These are phyloP conservation scores for chimpanzee (Pan troglodytes) DNA, from an alignment of 2,113 vertebrate genomes.

Conservation along the genomic window NHGRI_mPanTro3-v2.1_pri NC_072401.2:141190501-141191000, in stretches of 20 bases:
- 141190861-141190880: neutral
- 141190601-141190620: neutral
- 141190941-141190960: neutral
- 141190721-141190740: neutral
- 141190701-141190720: neutral
- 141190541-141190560: neutral
- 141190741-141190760: neutral
- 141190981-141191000: neutral
- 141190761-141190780: neutral
- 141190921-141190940: too few species aligned
- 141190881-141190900: neutral
- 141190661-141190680: neutral
- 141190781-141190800: neutral
- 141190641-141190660: neutral
- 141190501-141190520: neutral
- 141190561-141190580: neutral
- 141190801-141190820: neutral
- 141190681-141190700: neutral
- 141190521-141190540: neutral
- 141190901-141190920: neutral
- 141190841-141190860: rapidly evolving
- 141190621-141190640: neutral
- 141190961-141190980: neutral
- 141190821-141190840: neutral
- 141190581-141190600: neutral